phyloP scores from a whole-genome alignment of 2,797 vertebrate species.

The Falco cherrug region DNA sequence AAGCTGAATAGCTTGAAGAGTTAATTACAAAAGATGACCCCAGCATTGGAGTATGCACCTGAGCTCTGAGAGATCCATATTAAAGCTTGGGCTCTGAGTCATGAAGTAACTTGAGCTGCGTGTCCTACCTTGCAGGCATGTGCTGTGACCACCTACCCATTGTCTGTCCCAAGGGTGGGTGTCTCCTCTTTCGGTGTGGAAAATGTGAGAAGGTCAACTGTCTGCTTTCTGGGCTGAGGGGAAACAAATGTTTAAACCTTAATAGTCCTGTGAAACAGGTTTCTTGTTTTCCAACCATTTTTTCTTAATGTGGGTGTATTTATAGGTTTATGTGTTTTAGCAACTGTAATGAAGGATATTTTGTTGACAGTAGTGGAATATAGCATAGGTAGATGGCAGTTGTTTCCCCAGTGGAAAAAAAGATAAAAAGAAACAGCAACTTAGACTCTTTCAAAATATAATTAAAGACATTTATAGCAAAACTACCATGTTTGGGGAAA shows the following conservation, averaged over 20 bases:
- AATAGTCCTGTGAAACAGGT: neutral
- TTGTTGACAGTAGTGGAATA: neutral
- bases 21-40: neutral
- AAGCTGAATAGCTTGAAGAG: neutral
- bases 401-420: neutral
- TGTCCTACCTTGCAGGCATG: neutral
- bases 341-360: neutral
- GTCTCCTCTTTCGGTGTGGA: neutral
- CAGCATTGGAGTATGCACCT: neutral
- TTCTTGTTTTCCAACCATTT: conserved; percentile 11
- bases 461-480: conserved; percentile 11
- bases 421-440: neutral
- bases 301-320: neutral
- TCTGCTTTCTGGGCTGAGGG: conserved; percentile 3
- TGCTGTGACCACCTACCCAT: neutral
- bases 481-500: neutral
- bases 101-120: neutral
- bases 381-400: neutral
- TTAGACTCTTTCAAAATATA: conserved; percentile 18
- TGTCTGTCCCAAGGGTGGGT: neutral
- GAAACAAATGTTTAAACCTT: neutral
- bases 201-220: conserved; percentile 22
- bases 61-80: neutral
- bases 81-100: neutral
- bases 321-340: conserved; percentile 1